Conservation (phyloP, 2,888 invertebrate genomes). For the Conchocele bisecta region DNA sequence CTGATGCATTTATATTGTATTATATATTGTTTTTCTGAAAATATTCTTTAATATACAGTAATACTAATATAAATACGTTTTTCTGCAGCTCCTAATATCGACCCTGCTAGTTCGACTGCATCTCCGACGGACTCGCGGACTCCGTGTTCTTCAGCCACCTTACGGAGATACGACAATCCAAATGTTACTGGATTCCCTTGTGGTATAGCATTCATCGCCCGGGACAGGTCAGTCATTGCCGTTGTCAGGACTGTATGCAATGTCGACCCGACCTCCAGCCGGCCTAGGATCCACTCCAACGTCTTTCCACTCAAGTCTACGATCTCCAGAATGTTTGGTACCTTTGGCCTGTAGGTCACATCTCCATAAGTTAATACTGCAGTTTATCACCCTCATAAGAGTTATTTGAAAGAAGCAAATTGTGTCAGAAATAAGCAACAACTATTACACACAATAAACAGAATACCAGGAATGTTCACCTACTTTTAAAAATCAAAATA, state of each 20-base stretch:
- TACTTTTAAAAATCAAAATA: too few species aligned
- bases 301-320: slow-evolving; percentile 39
- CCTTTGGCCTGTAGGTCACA: slow-evolving; percentile 31
- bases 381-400: too few species aligned
- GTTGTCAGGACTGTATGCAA: slow-evolving; percentile 11
- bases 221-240: slow-evolving; percentile 2
- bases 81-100: neutral
- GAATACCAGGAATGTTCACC: too few species aligned
- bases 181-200: slow-evolving; percentile 30
- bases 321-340: slow-evolving; percentile 50
- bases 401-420: too few species aligned
- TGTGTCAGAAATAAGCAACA: too few species aligned
- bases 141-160: neutral
- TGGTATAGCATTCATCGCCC: slow-evolving; percentile 19
- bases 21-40: too few species aligned
- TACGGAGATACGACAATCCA: neutral
- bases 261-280: slow-evolving; percentile 3
- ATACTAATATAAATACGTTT: too few species aligned
- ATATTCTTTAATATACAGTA: too few species aligned
- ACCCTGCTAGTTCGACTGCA: slow-evolving; percentile 17
- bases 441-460: too few species aligned
- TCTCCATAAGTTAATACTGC: too few species aligned
- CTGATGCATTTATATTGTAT: too few species aligned
- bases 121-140: slow-evolving; percentile 10
- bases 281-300: slow-evolving; percentile 37